Base-by-base conservation (phyloP, 2,888 invertebrate species). In the Nycteola revayana region DNA sequence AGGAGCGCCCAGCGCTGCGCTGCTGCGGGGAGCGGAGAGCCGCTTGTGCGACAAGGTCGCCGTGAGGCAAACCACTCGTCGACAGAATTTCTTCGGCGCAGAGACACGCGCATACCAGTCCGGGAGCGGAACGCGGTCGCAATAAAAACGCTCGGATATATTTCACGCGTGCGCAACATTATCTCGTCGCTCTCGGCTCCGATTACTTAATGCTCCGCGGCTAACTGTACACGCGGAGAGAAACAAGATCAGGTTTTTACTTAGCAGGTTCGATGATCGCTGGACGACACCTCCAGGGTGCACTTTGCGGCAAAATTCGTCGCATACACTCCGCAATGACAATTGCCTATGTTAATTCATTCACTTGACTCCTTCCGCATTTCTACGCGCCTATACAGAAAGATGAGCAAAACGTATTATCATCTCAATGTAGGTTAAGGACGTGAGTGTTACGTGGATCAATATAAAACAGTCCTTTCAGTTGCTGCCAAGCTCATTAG, bases 151-250 rank as follows among this genome's bases (percentile, higher is more conserved):
- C 75, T 80, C 78, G 79, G 83, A 84, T 87, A 85, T 85, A 84
- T 86, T 85, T 85, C 85, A 87, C 86, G 83, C 85, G 84, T 86
- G 82, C 83, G 84, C 85, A 86, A 85, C 83, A 82, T 86, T 86
- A 86, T 83, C 83, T 83, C 76, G 76, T 62, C 73, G 75, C 77
- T 79, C 82, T 79, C 81, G 75, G 75, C 74, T 87, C 81, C 71
- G 83, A 85, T 87, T 86, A 88, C 87, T 86, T 87, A 88, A 87
- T 83, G 84, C 77, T 72, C 56, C 69, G 65, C 71, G 69, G 66
- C 74, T 86, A 87, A 87, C 87, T 84, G 87, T 87, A 87, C 79
- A 69, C 67, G 74, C 65, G 66, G 72, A 68, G 71, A 78, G 76
- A 77, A 85, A 81, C 78, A 74, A 83, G 79, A 87, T 85, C 82